Evolutionary conservation across 1,140 invertebrate species (phyloP), one percentile per base, ranked within the genome.

Genomic region (Sitobion miscanthi): DNA sequence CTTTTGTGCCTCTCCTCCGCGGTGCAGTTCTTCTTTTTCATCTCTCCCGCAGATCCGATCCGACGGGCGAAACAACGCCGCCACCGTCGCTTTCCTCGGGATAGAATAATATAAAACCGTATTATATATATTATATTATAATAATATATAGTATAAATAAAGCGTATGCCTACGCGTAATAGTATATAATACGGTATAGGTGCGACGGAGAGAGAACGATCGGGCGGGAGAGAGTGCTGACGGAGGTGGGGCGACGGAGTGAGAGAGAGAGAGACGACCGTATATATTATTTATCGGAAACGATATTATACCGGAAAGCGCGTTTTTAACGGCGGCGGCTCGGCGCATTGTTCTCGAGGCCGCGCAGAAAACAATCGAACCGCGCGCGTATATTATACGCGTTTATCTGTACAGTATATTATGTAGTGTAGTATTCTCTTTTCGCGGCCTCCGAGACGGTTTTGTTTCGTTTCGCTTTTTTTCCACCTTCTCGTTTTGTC

Each of bases 231-330:
- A 52, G 25, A 62, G 25, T 4, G 57, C 42, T 42, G 42, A 42
- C 42, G 42, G 42, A 42, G 42, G 3, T 2, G 42, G 42, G 3
- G 2, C 42, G 42, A 42, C 42, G 3, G 0, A 4, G 57, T 4
- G 57, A 30, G 57, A 77, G 54, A 25, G 54, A 57, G 54, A 20
- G 17, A 45, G 25, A 86, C 45, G 85, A 30, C 45, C 47, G 86
- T 49, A 54, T 42, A 90, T 57, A 90, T 57, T 90, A 62, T 42
- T 38, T 90, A 90, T 90, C 52, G 52, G 88, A 90, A 90, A 90
- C 88, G 88, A 57, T 90, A 57, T 57, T 62, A 54, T 38, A 54
- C 17, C 88, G 52, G 52, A 62, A 90, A 90, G 88, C 23, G 35
- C 54, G 49, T 52, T 20, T 87, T 87, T 17, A 35, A 90, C 88